Conservation (phyloP, 2,113 vertebrate genomes). For the Neotragus moschatus region DNA sequence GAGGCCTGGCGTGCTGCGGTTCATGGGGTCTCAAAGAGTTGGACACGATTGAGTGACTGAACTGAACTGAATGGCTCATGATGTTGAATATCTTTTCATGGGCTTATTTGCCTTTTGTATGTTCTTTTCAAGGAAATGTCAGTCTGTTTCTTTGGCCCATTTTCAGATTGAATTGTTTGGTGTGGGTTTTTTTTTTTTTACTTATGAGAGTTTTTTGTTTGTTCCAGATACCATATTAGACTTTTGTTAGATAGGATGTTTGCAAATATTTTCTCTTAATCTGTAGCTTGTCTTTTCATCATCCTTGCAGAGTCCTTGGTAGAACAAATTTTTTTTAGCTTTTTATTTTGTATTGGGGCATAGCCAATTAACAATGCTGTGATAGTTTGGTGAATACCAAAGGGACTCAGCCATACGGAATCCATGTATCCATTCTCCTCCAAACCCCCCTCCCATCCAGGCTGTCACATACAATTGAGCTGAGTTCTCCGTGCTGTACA, state of each 20-base stretch:
- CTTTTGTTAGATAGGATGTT: not conserved
- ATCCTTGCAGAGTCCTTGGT: not conserved
- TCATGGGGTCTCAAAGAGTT: too few relatives aligned
- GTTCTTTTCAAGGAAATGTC: not conserved
- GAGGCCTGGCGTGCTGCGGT: fast-evolving
- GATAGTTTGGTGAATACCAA: not conserved
- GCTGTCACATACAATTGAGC: not conserved
- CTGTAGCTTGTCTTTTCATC: not conserved
- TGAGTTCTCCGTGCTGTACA: not conserved
- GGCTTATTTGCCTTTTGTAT: not conserved
- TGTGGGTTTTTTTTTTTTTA: not conserved
- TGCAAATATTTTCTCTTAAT: not conserved
- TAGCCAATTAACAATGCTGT: not conserved
- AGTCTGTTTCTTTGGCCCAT: not conserved
- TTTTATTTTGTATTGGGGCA: not conserved
- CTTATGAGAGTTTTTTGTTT: not conserved
- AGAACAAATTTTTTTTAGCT: not conserved
- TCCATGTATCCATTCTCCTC: not conserved
- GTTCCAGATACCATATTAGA: not conserved
- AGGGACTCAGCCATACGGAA: not conserved
- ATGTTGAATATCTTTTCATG: not conserved
- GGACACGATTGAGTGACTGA: too few relatives aligned
- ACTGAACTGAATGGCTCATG: too few relatives aligned
- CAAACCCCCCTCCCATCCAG: not conserved
- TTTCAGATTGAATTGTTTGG: not conserved